Evolutionary conservation across 2,888 invertebrate species (phyloP).

Genomic region (Hyalella azteca): DNA sequence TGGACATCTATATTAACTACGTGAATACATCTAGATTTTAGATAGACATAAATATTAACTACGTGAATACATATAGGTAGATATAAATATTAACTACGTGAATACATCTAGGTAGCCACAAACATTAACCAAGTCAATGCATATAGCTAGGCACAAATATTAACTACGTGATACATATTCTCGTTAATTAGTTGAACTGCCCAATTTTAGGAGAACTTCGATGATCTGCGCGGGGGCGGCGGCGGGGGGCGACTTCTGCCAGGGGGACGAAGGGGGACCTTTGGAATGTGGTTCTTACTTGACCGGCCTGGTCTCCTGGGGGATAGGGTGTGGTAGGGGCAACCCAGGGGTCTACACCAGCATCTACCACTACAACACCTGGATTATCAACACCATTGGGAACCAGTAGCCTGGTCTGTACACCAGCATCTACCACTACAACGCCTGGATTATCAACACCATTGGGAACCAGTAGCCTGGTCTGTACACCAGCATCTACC

Average conservation of each 20-base stretch:
- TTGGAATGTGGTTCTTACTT: not conserved
- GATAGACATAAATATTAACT: no score
- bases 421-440: conserved; percentile 8
- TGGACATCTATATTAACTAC: no score
- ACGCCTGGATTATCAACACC: not conserved
- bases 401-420: conserved; percentile 8
- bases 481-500: not conserved
- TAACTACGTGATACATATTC: no score
- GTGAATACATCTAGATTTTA: no score
- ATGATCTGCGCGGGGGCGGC: conserved; percentile 16
- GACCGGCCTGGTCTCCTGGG: not conserved
- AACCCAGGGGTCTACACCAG: conserved; percentile 24
- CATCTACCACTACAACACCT: not conserved
- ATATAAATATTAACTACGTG: no score
- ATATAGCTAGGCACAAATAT: no score
- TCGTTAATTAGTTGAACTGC: no score
- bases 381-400: not conserved
- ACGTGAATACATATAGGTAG: no score
- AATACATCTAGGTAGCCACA: no score
- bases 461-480: conserved; percentile 14
- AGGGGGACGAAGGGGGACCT: conserved; percentile 35
- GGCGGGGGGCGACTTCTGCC: not conserved
- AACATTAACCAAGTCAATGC: no score
- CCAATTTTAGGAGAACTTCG: no score
- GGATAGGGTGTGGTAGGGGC: conserved; percentile 11